These are phyloP conservation scores for Ethmia dodecea DNA, from an alignment of 2,888 invertebrate genomes.

Conservation along the genomic window DNA sequence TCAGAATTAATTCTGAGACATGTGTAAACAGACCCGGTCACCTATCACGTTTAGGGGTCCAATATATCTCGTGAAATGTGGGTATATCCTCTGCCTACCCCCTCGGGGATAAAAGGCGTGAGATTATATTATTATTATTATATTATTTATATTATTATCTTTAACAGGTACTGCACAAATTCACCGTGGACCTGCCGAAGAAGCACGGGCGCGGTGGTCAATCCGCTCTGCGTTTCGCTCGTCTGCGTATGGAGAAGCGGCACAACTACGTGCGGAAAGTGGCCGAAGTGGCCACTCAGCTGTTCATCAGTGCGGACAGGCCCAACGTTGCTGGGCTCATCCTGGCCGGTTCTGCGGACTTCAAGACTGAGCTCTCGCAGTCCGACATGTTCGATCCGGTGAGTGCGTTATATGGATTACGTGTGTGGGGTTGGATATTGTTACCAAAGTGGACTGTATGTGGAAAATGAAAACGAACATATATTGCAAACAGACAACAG, in stretches of 20 bases:
- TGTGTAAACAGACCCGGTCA: too few relatives aligned
- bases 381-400: conserved; percentile 99
- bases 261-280: conserved; percentile 99
- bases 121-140: too few relatives aligned
- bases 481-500: too few relatives aligned
- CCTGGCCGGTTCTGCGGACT: conserved; percentile 99
- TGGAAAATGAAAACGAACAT: too few relatives aligned
- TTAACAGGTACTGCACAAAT: conserved; percentile 92
- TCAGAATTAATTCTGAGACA: too few relatives aligned
- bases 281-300: conserved; percentile 87
- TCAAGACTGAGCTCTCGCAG: conserved; percentile 99
- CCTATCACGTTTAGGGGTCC: too few relatives aligned
- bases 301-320: conserved; percentile 98
- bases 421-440: too few relatives aligned
- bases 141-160: background rate
- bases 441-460: too few relatives aligned
- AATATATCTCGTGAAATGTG: too few relatives aligned
- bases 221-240: conserved; percentile 99
- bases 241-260: conserved; percentile 99
- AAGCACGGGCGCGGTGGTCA: conserved; percentile 99
- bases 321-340: conserved; percentile 98
- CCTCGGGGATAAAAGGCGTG: too few relatives aligned
- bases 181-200: conserved; percentile 98
- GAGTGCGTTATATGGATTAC: conserved; percentile 43
- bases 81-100: too few relatives aligned